These are phyloP conservation scores for Phrynocephalus guinanensis DNA, from an alignment of 2,797 vertebrate species.

Conservation along the genomic window DNA sequence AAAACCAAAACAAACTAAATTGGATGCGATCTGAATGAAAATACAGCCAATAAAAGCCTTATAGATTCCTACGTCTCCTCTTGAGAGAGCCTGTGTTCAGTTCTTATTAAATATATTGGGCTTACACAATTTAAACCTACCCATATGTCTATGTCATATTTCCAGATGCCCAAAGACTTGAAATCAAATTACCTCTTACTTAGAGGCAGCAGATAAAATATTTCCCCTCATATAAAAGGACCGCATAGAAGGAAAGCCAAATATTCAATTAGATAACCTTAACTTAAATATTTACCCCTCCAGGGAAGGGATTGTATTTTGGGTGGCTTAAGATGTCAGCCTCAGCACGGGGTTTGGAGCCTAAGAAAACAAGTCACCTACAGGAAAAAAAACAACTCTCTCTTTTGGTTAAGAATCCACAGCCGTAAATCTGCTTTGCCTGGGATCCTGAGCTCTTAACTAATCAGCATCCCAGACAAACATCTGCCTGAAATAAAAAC, in stretches of 20 bases:
- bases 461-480: too few relatives aligned
- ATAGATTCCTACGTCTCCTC: neutral
- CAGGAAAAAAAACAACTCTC: neutral
- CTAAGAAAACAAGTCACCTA: neutral
- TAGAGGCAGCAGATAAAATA: neutral
- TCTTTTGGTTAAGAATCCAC: neutral
- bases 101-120: neutral
- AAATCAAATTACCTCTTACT: neutral
- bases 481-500: too few relatives aligned
- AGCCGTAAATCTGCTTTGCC: too few relatives aligned
- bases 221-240: neutral
- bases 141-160: neutral
- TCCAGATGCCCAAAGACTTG: neutral
- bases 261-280: neutral
- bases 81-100: neutral
- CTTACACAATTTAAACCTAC: neutral
- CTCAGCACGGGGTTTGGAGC: neutral
- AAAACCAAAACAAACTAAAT: neutral
- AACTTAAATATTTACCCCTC: neutral
- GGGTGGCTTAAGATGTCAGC: neutral
- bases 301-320: neutral
- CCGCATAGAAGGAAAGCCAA: neutral
- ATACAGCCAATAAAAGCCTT: neutral
- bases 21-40: neutral
- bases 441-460: too few relatives aligned